These are phyloP conservation scores for Cyanocitta stelleri DNA, from an alignment of 2,113 vertebrate species.

Conservation along the genomic window DNA sequence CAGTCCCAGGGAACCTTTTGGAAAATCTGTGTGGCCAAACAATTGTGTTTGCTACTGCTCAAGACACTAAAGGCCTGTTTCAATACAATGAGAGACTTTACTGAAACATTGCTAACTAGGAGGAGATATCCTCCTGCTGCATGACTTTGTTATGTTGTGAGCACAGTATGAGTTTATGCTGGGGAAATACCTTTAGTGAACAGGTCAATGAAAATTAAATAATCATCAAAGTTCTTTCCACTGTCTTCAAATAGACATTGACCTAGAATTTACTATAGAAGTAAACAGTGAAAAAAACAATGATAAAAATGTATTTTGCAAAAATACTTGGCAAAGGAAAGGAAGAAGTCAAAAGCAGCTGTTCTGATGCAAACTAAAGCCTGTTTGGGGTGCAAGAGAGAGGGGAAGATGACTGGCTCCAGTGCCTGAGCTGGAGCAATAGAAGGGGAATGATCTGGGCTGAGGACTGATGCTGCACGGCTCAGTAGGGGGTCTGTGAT, in stretches of 20 bases:
- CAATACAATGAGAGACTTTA: neutral
- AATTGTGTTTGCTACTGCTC: neutral
- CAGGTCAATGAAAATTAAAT: neutral
- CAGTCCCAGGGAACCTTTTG: neutral
- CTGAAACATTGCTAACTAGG: neutral
- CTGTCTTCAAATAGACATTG: neutral
- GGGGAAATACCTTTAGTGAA: neutral
- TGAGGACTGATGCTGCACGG: neutral
- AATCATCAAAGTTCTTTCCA: neutral
- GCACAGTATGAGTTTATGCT: neutral
- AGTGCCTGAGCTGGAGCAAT: neutral
- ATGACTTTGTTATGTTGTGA: neutral
- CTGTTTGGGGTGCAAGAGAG: neutral
- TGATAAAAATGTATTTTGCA: neutral
- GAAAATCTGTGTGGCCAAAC: neutral
- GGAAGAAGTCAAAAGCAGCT: neutral
- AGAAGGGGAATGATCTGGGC: neutral
- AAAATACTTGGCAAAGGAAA: neutral
- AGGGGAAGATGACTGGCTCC: neutral
- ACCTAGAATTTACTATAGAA: neutral
- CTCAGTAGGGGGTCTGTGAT: neutral
- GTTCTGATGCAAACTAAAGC: neutral
- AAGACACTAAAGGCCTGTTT: neutral
- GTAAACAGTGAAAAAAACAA: neutral
- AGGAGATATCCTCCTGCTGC: neutral